phyloP scores from a whole-genome alignment of 2,888 invertebrate species.

The Lacanobia wlatinum region DNA sequence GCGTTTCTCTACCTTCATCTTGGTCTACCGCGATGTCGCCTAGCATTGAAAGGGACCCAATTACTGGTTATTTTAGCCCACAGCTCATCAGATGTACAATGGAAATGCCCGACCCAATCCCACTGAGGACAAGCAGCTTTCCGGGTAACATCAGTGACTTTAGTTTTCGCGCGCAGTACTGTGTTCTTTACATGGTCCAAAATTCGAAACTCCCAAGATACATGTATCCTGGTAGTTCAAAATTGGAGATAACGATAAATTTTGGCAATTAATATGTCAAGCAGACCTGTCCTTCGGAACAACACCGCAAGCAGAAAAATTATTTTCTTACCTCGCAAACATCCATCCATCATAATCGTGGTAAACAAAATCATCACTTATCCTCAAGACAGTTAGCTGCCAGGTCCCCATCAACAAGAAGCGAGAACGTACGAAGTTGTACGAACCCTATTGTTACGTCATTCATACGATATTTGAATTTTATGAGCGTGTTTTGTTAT shows the following conservation, averaged over 20 bases:
- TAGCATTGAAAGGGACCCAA: too few species aligned
- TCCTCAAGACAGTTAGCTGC: conserved; percentile 63
- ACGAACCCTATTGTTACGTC: conserved; percentile 31
- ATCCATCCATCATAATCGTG: conserved; percentile 66
- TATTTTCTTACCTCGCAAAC: conserved; percentile 27
- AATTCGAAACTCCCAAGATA: too few species aligned
- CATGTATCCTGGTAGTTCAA: too few species aligned
- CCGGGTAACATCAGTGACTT: too few species aligned
- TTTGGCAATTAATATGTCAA: conserved; percentile 3
- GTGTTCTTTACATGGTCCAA: too few species aligned
- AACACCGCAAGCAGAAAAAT: conserved; percentile 29
- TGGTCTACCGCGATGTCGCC: too few species aligned
- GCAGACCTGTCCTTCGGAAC: conserved; percentile 1
- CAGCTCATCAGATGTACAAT: too few species aligned
- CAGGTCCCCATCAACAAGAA: conserved; percentile 41
- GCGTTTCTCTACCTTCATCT: too few species aligned
- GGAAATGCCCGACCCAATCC: too few species aligned
- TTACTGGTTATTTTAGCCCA: too few species aligned
- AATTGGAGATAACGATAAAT: neutral
- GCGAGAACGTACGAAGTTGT: conserved; percentile 31
- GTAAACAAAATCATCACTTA: conserved; percentile 77
- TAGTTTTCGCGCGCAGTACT: too few species aligned
- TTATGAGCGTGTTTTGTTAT: conserved; percentile 61
- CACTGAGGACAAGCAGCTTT: too few species aligned
- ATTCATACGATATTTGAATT: conserved; percentile 54